Percentiles rank a stretch among this genome's conserved stretches.
Evolutionary conservation across 2,113 vertebrate species (phyloP).

Genomic region (Phalacrocorax aristotelis): DNA sequence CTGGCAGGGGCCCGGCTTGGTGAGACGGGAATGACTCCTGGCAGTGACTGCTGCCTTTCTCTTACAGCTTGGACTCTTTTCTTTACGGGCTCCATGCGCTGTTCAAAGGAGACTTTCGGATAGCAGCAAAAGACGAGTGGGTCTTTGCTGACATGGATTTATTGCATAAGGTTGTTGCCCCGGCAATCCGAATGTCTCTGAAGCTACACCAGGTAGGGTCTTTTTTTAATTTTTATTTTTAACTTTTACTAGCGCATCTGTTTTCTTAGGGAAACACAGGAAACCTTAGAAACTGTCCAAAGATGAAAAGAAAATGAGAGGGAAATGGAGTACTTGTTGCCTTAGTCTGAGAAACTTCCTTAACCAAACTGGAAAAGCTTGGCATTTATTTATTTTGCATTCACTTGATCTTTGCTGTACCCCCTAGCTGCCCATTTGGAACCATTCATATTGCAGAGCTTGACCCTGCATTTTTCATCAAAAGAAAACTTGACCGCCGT

Average conservation of each 20-base stretch:
- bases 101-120: conserved; percentile 96
- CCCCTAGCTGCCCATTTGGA: neutral
- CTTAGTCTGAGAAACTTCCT: neutral
- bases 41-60: conserved; percentile 21
- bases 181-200: conserved; percentile 94
- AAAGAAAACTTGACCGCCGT: neutral
- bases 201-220: conserved; percentile 91
- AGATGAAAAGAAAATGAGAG: neutral
- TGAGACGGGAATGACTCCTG: neutral
- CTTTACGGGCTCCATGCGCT: conserved; percentile 92
- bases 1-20: neutral
- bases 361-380: neutral
- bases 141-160: conserved; percentile 96
- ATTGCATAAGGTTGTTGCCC: conserved; percentile 92
- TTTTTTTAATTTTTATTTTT: neutral
- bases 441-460: neutral
- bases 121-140: conserved; percentile 93
- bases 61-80: conserved; percentile 91
- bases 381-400: neutral
- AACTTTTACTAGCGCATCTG: neutral
- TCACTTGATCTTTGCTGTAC: neutral
- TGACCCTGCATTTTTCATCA: neutral
- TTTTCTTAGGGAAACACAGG: neutral
- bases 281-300: neutral
- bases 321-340: neutral